Evolutionary conservation across 2,888 invertebrate species (phyloP).

Genomic region (Morinoia aosen): DNA sequence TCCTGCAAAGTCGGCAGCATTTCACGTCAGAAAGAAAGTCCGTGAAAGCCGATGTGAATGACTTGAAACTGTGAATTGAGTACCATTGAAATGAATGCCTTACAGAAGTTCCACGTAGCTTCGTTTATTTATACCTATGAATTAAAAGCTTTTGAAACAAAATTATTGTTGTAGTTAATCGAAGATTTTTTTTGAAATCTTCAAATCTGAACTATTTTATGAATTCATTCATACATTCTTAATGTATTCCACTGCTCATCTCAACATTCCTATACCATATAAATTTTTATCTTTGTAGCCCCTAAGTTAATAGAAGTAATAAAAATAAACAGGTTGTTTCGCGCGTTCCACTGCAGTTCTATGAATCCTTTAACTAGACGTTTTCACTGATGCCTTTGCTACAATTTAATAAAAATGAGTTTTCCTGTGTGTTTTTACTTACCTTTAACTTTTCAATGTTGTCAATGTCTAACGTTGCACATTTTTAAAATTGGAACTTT

Average conservation of each 20-base stretch:
- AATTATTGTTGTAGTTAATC: no score
- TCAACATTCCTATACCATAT: background rate
- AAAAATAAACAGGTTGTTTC: background rate
- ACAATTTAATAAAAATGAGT: background rate
- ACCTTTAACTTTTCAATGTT: background rate
- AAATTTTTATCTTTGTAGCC: background rate
- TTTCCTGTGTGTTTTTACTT: background rate
- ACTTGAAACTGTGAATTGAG: no score
- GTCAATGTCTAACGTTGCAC: background rate
- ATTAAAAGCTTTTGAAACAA: no score
- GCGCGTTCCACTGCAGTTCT: background rate
- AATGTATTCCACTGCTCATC: constrained; percentile 6
- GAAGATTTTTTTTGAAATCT: no score
- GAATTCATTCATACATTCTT: background rate
- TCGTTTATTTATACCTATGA: no score
- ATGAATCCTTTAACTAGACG: background rate
- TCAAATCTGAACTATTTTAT: background rate
- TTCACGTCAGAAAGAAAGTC: no score
- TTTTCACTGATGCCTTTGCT: constrained; percentile 4
- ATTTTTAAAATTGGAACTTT: no score
- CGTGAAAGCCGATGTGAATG: no score
- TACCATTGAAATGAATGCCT: no score
- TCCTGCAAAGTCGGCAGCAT: no score
- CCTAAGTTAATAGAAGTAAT: background rate
- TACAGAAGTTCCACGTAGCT: no score